Conservation (phyloP, 2,113 vertebrate genomes). For the Naja naja region DNA sequence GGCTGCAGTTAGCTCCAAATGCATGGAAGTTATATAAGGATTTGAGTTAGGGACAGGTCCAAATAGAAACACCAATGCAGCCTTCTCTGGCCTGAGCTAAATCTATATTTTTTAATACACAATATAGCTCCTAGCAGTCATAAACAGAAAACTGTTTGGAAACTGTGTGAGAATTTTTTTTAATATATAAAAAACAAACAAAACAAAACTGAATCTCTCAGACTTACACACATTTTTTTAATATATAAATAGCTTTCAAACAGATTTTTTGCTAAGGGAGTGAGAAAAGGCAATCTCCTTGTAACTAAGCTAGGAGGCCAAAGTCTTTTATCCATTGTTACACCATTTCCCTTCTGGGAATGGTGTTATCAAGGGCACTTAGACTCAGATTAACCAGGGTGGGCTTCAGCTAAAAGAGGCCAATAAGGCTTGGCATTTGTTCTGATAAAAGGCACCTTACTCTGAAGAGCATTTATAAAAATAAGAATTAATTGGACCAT, state of each 20-base stretch:
- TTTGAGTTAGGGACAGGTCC: neutral
- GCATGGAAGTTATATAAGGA: neutral
- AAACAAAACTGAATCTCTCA: neutral
- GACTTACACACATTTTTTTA: conserved; percentile 17
- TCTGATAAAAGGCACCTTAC: neutral
- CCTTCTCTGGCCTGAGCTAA: conserved; percentile 31
- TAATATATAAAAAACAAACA: too few species aligned
- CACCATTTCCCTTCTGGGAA: conserved; percentile 45
- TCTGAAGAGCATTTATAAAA: neutral
- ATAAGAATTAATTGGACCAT: accelerated
- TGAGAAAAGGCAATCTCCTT: conserved; percentile 53
- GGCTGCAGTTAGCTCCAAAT: neutral
- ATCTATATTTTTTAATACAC: conserved; percentile 13
- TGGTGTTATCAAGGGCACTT: conserved; percentile 51
- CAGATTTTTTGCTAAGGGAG: conserved; percentile 65
- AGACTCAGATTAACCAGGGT: conserved; percentile 58
- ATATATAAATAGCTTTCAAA: conserved; percentile 60
- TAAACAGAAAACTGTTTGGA: conserved; percentile 49
- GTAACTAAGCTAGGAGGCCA: conserved; percentile 52
- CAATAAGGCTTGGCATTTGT: neutral
- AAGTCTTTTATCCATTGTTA: conserved; percentile 62
- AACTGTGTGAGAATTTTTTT: conserved; percentile 9
- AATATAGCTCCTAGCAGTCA: neutral
- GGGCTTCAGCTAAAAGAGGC: neutral
- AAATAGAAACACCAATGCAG: neutral